Evolutionary conservation across 2,888 invertebrate species (phyloP), one percentile per base, ranked within the genome.

Genomic region (Ariolimax columbianus): DNA sequence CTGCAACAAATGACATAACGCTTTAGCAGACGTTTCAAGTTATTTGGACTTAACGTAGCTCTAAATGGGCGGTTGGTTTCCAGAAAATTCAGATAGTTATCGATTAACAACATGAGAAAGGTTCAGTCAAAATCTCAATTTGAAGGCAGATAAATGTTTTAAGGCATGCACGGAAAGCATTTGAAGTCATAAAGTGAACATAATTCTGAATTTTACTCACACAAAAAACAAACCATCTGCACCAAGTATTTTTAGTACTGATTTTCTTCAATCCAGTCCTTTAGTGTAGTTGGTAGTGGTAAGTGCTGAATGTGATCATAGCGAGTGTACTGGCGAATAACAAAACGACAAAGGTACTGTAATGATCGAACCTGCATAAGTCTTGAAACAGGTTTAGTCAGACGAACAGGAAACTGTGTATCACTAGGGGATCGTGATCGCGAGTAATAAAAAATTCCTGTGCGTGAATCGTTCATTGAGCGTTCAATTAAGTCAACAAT

Each of bases 401-500:
- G 94, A 86, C 96, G 95, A 38, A 97, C 97, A 14, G 97, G 96
- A 94, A 96, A 96, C 86, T 96, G 96, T 19, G 96, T 96, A 88
- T 96, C 95, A 89, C 96, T 95, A 68, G 96, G 96, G 88, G 96
- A 95, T 84, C 96, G 95, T 40, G 96, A 96, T 89, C 96, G 95
- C 0, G 96, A 96, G 92, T 96, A 97, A 93, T 96, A 97, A 91
- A 96, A 96, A 78, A 96, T 96, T 73, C 96, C 96, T 77, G 96
- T 95, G 89, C 96, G 95, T 81, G 97, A 97, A 88, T 96, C 96
- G 89, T 95, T 95, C 95, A 97, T 95, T n/a, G 96, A 96, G 90
- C 96, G 96, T 88, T 96, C 95, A 86, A 97, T 96, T 90, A 97
- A 95, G 90, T 96, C 96, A 14, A 96, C 96, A 87, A 97, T 96